Evolutionary conservation across 2,797 vertebrate species (phyloP), one percentile per base, ranked within the genome.

Genomic region (Rallus crepitans): DNA sequence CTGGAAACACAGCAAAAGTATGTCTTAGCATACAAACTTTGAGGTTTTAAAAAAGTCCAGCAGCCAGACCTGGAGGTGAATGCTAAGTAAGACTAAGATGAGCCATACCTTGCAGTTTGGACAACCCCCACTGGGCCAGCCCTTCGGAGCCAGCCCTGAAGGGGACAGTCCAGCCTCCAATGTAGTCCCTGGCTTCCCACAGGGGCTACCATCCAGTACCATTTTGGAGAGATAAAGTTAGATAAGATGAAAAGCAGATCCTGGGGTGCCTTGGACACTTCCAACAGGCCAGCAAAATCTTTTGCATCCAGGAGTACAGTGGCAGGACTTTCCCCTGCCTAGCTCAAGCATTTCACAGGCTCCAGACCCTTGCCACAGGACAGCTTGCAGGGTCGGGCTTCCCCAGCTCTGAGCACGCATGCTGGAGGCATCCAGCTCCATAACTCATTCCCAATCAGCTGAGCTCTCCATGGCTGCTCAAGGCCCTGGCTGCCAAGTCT

Each of bases 401-500:
- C 5, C n/a, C 81, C 18, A 0, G 2, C 55, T 25, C 64, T 2
- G 24, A 77, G 68, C 75, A 19, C 15, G 63, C 71, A 24, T 0
- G 5, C 50, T 4, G 19, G 48, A 76, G 87, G 23, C 6, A 7
- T 12, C 61, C 28, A n/a, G 33, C 79, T 86, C 89, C 82, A 66
- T 93, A 95, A 94, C 75, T 93, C 93, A 95, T 92, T 87, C 78
- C 93, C 84, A 87, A 85, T 92, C 94, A 91, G 89, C 94, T 87
- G 91, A 9, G 17, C 35, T 55, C 73, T 87, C 77, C 89, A 40
- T 30, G 81, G 60, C 56, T 87, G 59, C 83, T 66, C 3, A 1
- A 82, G 60, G 75, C 33, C 85, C 56, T 1, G 15, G 65, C 96
- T 96, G 93, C 91, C 85, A 93, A 95, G 94, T 91, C 95, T 95